Base-by-base conservation (phyloP, 2,113 vertebrate genomes). In the Hippocampus abdominalis region DNA sequence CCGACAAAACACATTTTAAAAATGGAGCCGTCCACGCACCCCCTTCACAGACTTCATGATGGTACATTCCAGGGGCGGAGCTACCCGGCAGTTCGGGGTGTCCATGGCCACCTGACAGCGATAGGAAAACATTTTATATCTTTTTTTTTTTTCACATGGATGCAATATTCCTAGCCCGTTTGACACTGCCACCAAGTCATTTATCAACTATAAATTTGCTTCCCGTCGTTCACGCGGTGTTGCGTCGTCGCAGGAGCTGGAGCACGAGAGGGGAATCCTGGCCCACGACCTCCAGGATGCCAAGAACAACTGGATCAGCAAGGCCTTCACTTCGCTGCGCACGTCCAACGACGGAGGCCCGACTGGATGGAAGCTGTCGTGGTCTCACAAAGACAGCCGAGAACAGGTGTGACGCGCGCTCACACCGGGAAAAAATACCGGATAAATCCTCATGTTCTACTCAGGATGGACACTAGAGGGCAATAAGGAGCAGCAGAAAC, bases 261-360 rank as follows among this genome's bases (percentile, higher is more conserved):
- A 97, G 86, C 96, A 98, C 85, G 93, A 98, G 90, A 92, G 91
- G 75, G 93, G 93, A 87, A 86, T 94, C 27, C 91, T 97, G 69
- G 90, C 92, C 90, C 95, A 89, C 73, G 94, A 98, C 84, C 94
- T 98, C 70, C 95, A 96, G 83, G 93, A 93, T 73, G 93, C 95
- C 66, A 96, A 94, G 90, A 96, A 96, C 94, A 96, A 88, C 91
- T 98, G 96, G 96, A 94, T 98, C 92, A 97, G 91, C 81, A 98
- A 97, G 92, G 95, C 95, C 56, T 92, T 98, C 89, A 95, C 93
- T 89, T 96, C 95, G 65, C 93, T 96, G 86, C 94, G 94, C 89
- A 94, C 94, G 0, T 93, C 94, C 71, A 81, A 91, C 0, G 71
- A 84, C 0, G 76, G 68, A 13, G 70, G 71, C 20, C 68, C 66